Base-by-base conservation (phyloP, 1,140 invertebrate genomes). In the Scylla paramamosain region DNA sequence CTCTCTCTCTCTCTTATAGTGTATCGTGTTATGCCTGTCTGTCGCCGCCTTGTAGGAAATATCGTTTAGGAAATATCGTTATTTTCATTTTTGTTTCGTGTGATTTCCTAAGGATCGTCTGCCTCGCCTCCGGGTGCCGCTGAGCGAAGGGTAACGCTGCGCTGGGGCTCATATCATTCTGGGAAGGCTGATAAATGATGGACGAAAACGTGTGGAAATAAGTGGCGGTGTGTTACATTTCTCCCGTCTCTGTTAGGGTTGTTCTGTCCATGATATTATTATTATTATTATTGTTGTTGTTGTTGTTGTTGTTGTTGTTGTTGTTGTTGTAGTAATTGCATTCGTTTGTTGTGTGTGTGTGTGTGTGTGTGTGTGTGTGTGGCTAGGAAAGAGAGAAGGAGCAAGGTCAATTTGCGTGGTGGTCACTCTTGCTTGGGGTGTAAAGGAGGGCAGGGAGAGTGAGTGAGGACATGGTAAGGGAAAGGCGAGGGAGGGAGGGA, bases 281-380 rank as follows among this genome's bases (percentile, higher is more conserved):
- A 77, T 77, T 77, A 77, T 77, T 77, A 77, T n/a, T 77, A 77
- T 77, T n/a, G 20, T 77, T 77, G 20, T 77, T 77, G 20, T 77
- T 77, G n/a, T 77, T 77, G 1, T 77, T 77, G 20, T 77, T 77
- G 20, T 77, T 77, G n/a, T 77, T 77, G n/a, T 77, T 77, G n/a
- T 77, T 77, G 1, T 77, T 77, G 2, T 2, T 0, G 52, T 12
- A 59, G n/a, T 59, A 20, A 0, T 4, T 59, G 52, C 52, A 59
- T 59, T 59, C 0, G 52, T 59, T 59, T 14, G 52, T 59, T 59
- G 67, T 77, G 67, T 77, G 67, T 77, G 67, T 77, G 67, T 77
- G 67, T 77, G 67, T 77, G 67, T 77, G 67, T 77, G 67, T 77
- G 67, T 77, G 67, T 77, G 67, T 77, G 67, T 77, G 67, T 77